These are phyloP conservation scores for Drosophila hawaiiensis DNA, from an alignment of 2,888 invertebrate species.

Conservation along the genomic window DNA sequence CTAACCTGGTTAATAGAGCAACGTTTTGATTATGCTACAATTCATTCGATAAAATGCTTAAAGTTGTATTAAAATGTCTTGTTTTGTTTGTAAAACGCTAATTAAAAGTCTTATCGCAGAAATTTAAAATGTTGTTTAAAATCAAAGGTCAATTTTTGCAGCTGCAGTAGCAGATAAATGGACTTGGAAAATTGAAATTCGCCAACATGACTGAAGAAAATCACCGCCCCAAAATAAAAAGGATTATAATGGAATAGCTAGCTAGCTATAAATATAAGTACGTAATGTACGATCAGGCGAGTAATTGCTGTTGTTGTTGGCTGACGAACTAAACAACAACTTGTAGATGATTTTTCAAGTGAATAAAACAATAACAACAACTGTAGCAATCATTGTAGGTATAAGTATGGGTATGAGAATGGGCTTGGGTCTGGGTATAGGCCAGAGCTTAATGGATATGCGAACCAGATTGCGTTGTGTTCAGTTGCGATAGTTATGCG, in stretches of 20 bases:
- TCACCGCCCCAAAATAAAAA: slow-evolving; percentile 40
- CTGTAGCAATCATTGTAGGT: slow-evolving; percentile 1
- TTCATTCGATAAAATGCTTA: no score
- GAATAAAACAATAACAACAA: slow-evolving; percentile 28
- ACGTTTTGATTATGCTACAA: background rate
- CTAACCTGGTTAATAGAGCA: background rate
- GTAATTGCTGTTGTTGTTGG: slow-evolving; percentile 52
- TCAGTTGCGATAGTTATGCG: slow-evolving; percentile 21
- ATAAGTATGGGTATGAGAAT: background rate
- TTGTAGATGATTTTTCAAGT: slow-evolving; percentile 59
- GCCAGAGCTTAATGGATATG: slow-evolving; percentile 48
- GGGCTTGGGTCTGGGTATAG: background rate
- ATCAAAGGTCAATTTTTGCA: background rate
- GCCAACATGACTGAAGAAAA: slow-evolving; percentile 39
- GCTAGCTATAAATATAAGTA: background rate
- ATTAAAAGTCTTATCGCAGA: background rate
- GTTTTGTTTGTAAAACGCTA: background rate
- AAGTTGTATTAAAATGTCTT: background rate
- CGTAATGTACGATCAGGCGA: slow-evolving; percentile 31
- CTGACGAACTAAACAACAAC: slow-evolving; percentile 52
- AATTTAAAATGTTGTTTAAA: background rate
- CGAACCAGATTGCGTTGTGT: slow-evolving; percentile 34
- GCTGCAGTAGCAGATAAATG: slow-evolving; percentile 21
- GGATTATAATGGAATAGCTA: slow-evolving; percentile 26
- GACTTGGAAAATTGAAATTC: slow-evolving; percentile 66